A percentile compares a stretch with the other conserved stretches of the same genome.
Evolutionary conservation across 2,888 invertebrate species (phyloP).

Genomic region (Erpobdella octoculata): DNA sequence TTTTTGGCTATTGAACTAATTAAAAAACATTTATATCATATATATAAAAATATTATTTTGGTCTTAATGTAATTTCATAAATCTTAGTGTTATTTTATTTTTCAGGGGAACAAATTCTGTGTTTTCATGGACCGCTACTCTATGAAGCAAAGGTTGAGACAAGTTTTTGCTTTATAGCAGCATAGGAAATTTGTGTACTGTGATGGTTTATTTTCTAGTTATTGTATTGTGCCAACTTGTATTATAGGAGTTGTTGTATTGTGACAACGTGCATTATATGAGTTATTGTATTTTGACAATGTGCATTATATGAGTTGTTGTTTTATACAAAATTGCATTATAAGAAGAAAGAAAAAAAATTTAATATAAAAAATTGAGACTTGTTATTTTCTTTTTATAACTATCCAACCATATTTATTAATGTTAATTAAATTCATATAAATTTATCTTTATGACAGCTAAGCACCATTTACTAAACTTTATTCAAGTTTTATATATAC

Average conservation of each 20-base stretch:
- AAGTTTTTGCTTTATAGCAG: conserved; percentile 11
- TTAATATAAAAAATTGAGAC: background rate
- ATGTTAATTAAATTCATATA: background rate
- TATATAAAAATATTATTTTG: too few relatives aligned
- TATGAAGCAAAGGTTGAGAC: conserved; percentile 66
- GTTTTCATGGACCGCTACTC: conserved; percentile 88
- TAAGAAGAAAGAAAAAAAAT: too few relatives aligned
- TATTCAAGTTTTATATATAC: too few relatives aligned
- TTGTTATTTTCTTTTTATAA: background rate
- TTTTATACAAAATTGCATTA: background rate
- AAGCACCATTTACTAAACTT: too few relatives aligned
- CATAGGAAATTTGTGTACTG: too few relatives aligned
- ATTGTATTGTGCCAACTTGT: too few relatives aligned
- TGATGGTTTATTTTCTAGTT: background rate
- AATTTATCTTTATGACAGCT: too few relatives aligned
- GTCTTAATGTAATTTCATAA: conserved; percentile 17
- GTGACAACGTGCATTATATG: background rate
- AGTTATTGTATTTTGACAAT: background rate
- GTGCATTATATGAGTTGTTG: background rate
- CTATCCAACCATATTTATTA: too few relatives aligned
- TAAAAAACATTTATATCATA: too few relatives aligned
- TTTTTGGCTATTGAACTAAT: too few relatives aligned
- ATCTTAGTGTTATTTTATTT: conserved; percentile 26
- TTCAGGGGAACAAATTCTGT: conserved; percentile 65
- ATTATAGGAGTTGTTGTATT: background rate